Base-by-base conservation (phyloP, 2,113 vertebrate species). In the Stigmatopora nigra region DNA sequence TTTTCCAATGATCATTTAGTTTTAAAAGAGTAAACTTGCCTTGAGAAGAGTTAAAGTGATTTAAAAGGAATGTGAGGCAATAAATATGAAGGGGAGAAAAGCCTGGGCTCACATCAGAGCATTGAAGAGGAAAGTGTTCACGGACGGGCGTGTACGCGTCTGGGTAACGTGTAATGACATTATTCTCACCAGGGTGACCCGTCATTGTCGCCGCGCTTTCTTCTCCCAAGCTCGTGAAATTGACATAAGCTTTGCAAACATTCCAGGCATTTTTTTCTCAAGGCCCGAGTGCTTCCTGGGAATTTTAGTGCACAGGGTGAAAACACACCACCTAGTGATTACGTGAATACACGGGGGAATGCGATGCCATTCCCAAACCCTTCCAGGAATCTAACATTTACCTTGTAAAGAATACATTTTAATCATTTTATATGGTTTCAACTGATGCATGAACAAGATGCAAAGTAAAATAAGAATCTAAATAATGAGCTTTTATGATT, bases 241-340 rank as follows among this genome's bases (percentile, higher is more conserved):
- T 88, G 87, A 89, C 88, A 88, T 89, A 89, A 90, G 87, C 87
- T 89, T 82, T 76, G 75, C 85, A 89, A 89, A 89, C 89, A 92
- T 90, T 91, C 90, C 88, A 79, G 76, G 76, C 78, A 90, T 92
- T 89, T 88, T 81, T 88, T 88, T 88, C 85, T 86, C 86, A 88
- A 88, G 87, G 82, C 77, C 55, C 6, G 67, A 71, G 84, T 76
- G 81, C 79, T 78, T 79, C 76, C 35, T 69, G 79, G 65, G 52
- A 44, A 65, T 79, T 76, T 79, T 75, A 80, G 59, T 6, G 65
- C 64, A 20, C 38, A 22, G 31, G 9, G 58, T 1, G n/a, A 20
- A 20, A 45, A 61, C 38, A 80, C 82, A 51, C 82, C 88, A 70
- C 80, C 86, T 82, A 81, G 84, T 82, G 87, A 70, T 51, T 41